Base-by-base conservation (phyloP, 1,140 invertebrate genomes). In the Stegodyphus mimosarum region DNA sequence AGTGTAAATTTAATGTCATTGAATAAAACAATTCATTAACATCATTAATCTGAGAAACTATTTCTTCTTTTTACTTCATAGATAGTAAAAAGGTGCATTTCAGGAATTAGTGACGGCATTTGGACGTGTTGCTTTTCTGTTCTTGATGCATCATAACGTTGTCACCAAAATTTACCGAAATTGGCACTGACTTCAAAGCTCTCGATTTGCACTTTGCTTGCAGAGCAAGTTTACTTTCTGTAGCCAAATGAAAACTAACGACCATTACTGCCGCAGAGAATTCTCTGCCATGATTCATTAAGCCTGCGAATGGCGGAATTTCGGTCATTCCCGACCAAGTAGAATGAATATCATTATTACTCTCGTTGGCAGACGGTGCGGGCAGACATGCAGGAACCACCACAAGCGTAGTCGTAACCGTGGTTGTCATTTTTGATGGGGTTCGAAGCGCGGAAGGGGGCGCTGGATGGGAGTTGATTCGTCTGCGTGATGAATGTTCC, bases 331-430 rank as follows among this genome's bases (percentile, higher is more conserved):
- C 33, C 33, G 3, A 1, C 33, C 33, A 33, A 33, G 33, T 49
- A 69, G 64, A 78, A 78, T 78, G 76, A 78, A 78, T 78, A 78
- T 78, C 76, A 78, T 78, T 78, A 78, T 78, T 69, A 33, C 33
- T 33, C 52, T n/a, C 50, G 76, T 18, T 78, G 76, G 69, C 52
- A 11, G 66, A 78, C 50, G 33, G 33, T 33, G 33, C 33, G 33
- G 74, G 15, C 17, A 55, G 33, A 48, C 51, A 10, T 60, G 48
- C 15, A 50, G 70, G 49, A 60, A 33, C 33, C 33, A 33, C 33
- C 33, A 33, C 33, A 33, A 33, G 33, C 33, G 33, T 33, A 33
- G 53, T 33, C 75, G n/a, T 13, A 33, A 17, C 75, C 7, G 72
- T 10, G 15, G 74, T 76, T 64, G 76, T 69, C 63, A 51, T 78